These are phyloP conservation scores for Manis crassicaudata DNA, from an alignment of 2,797 vertebrate species.

Conservation along the genomic window DNA sequence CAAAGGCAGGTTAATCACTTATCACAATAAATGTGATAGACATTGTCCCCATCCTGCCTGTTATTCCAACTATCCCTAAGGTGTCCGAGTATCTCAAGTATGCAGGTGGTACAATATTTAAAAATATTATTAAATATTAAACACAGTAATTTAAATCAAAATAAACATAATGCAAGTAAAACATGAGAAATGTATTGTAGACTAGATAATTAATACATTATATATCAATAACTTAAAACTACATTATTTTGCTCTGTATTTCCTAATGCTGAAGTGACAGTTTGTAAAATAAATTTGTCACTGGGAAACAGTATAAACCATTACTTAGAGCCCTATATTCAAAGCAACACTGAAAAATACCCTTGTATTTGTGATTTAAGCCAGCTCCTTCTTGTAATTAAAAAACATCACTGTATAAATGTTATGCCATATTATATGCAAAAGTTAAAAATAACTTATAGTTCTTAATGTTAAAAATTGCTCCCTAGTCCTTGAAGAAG, in stretches of 20 bases:
- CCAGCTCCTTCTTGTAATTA: neutral
- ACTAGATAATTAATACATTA: neutral
- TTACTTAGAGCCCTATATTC: neutral
- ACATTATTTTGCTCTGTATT: neutral
- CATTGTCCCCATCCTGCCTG: accelerated
- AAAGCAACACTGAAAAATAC: neutral
- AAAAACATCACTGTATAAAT: neutral
- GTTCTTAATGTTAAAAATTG: neutral
- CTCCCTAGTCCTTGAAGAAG: neutral
- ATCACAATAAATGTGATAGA: neutral
- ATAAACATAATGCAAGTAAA: neutral
- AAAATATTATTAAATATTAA: neutral
- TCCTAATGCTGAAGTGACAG: neutral
- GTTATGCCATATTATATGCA: neutral
- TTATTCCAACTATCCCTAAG: neutral
- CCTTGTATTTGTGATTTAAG: neutral
- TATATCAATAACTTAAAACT: neutral
- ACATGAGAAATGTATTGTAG: neutral
- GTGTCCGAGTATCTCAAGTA: neutral
- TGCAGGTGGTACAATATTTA: neutral
- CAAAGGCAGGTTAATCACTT: neutral
- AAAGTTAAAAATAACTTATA: neutral
- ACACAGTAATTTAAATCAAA: neutral
- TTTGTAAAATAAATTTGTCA: neutral
- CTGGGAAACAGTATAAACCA: neutral